Conservation (phyloP, 2,113 vertebrate species). For the Indicator indicator region DNA sequence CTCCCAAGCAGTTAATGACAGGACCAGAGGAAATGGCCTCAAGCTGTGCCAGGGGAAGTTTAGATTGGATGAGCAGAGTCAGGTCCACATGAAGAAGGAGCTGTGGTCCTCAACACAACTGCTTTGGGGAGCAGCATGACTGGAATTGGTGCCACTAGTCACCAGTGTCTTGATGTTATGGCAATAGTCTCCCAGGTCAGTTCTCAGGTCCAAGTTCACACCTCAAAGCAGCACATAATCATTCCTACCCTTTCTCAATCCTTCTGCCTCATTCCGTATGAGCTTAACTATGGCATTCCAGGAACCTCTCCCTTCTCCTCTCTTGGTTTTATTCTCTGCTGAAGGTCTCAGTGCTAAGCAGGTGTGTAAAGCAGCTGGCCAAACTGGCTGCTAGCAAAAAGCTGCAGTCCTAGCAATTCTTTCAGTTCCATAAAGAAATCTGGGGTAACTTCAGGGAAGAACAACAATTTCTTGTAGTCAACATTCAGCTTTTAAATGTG, state of each 20-base stretch:
- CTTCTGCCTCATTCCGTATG: not conserved
- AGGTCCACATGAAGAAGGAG: not conserved
- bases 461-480: not conserved
- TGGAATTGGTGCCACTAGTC: not conserved
- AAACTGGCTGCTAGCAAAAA: not conserved
- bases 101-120: not conserved
- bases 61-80: not conserved
- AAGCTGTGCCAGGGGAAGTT: no score
- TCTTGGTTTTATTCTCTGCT: not conserved
- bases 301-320: not conserved
- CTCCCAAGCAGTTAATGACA: no score
- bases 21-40: no score
- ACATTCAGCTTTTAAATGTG: not conserved
- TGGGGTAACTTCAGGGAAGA: not conserved
- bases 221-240: not conserved
- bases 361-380: not conserved
- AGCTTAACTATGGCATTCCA: not conserved
- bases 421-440: not conserved
- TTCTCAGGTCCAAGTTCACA: not conserved
- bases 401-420: not conserved
- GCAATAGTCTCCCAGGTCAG: not conserved
- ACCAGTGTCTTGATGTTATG: not conserved
- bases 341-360: not conserved
- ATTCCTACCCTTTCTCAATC: not conserved
- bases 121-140: not conserved